Base-by-base conservation (phyloP, 2,113 vertebrate genomes). In the Synodontis membranacea region DNA sequence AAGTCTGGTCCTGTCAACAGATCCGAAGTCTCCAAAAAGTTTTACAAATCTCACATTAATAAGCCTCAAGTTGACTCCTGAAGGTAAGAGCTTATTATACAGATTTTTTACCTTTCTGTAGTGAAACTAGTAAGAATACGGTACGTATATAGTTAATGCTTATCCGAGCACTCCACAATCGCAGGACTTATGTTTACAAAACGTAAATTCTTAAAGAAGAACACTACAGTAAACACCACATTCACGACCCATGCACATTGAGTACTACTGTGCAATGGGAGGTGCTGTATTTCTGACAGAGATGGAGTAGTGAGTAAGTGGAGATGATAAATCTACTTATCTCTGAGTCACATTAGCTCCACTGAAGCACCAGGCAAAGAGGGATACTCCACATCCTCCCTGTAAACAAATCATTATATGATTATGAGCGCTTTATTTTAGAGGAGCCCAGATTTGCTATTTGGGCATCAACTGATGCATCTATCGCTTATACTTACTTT, bases 291-390 rank as follows among this genome's bases (percentile, higher is more conserved):
- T 84, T 86, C 70, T 70, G 82, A 86, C n/a, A n/a, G 79, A 84
- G 82, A 34, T 80, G 50, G 31, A 80, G 76, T 54, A 9, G 81
- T 86, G 84, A 23, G 83, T 89, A 89, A 89, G 85, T 85, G 62
- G 37, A 83, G 86, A 86, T 84, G 74, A 82, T 86, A 88, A 87
- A 88, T 86, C 86, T 86, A 70, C 89, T 90, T 87, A 90, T 91
- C 87, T 89, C 84, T 86, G 79, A 87, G 84, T 88, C 84, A 86
- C 86, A 82, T 87, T 79, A 81, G 80, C 84, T 87, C 31, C 48
- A 56, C 56, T 56, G 44, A 46, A 83, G 78, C 66, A 39, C 58
- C 28, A 58, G 81, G 87, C 85, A 82, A 83, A 75, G 60, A 72
- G 42, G 85, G 58, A 87, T 83, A 46, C 56, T 89, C 83, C 62